Conservation (phyloP, 2,888 invertebrate species). For the Uloborus plumipes region DNA sequence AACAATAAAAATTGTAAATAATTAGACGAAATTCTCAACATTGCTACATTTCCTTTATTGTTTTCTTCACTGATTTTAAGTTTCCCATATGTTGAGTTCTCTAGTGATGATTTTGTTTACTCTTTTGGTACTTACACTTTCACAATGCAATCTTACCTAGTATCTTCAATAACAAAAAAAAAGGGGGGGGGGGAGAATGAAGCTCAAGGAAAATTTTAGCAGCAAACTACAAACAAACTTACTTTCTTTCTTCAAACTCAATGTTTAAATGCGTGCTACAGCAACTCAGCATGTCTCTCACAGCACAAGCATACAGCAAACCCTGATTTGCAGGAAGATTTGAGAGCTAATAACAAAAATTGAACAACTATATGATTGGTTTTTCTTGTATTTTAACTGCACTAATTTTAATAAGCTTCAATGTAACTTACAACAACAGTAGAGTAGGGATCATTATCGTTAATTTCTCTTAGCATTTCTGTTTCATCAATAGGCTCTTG, state of each 20-base stretch:
- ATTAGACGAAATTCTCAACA: no score
- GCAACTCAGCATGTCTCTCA: slow-evolving; percentile 69
- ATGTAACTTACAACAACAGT: slow-evolving; percentile 78
- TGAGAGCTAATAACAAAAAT: slow-evolving; percentile 68
- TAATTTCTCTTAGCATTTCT: slow-evolving; percentile 78
- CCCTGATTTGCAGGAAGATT: slow-evolving; percentile 72
- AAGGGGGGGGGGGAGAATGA: no score
- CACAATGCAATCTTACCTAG: no score
- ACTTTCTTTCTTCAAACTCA: slow-evolving; percentile 70
- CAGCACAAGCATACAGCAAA: slow-evolving; percentile 69
- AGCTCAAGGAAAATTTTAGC: no score
- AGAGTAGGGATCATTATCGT: slow-evolving; percentile 82
- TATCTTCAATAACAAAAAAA: no score
- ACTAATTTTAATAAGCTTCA: neutral
- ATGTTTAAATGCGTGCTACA: slow-evolving; percentile 66
- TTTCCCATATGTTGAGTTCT: no score
- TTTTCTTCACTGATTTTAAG: no score
- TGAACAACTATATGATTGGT: neutral
- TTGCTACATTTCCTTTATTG: no score
- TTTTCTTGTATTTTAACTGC: neutral
- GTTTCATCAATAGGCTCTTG: slow-evolving; percentile 78
- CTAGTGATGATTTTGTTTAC: no score
- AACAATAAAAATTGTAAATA: no score
- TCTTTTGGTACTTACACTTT: no score
- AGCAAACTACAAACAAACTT: slow-evolving; percentile 19